A percentile compares a stretch with the other conserved stretches of the same genome.
Evolutionary conservation across 1,140 invertebrate genomes (phyloP).

Genomic region (Tetraneura akinire): DNA sequence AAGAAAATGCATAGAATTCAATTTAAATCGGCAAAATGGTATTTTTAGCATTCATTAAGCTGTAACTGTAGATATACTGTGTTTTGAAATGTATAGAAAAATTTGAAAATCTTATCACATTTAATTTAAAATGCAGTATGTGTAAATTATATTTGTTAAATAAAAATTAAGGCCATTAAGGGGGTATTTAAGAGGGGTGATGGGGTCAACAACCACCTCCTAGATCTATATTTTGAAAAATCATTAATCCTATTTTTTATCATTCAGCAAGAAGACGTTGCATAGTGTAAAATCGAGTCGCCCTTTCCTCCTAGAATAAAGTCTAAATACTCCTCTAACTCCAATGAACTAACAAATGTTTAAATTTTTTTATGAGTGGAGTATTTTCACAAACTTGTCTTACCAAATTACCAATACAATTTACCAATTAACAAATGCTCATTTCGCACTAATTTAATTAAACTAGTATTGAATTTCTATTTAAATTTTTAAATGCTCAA

Average conservation of each 20-base stretch:
- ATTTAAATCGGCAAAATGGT: neutral
- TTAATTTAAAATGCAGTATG: conserved; percentile 6
- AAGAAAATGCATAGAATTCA: neutral
- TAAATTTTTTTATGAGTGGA: neutral
- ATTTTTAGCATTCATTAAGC: neutral
- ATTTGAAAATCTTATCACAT: neutral
- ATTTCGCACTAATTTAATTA: neutral
- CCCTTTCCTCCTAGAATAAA: too few species aligned
- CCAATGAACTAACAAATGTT: neutral
- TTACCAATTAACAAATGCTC: neutral
- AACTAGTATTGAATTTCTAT: neutral
- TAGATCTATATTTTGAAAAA: too few species aligned
- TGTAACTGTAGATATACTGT: neutral
- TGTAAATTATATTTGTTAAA: neutral
- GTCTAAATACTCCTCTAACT: too few species aligned
- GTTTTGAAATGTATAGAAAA: neutral
- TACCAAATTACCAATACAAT: neutral
- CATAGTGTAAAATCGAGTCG: too few species aligned
- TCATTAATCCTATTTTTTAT: too few species aligned
- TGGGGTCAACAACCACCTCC: too few species aligned
- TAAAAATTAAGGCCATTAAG: neutral
- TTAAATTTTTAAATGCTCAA: too few species aligned
- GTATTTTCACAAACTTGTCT: neutral
- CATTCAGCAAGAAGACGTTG: neutral
- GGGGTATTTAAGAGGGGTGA: too few species aligned